Conservation (phyloP, 2,797 vertebrate species). For the Pseudomugil tenellus region DNA sequence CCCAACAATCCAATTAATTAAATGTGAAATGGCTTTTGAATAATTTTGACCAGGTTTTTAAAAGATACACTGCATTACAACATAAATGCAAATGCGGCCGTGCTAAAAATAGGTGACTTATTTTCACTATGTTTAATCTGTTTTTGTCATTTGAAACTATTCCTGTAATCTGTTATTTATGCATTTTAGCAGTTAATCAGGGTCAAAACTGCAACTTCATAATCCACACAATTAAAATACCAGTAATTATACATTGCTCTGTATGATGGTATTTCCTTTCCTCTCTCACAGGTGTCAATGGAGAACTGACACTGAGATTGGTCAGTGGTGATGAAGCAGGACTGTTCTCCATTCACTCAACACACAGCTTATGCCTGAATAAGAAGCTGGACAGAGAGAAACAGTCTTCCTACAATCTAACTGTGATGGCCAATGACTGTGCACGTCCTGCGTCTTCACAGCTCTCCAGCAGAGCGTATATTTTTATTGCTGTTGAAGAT, state of each 20-base stretch:
- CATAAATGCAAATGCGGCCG: no score
- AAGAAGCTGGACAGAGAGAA: conserved; percentile 78
- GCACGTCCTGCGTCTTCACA: conserved; percentile 54
- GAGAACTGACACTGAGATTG: conserved; percentile 66
- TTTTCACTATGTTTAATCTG: no score
- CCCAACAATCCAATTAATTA: no score
- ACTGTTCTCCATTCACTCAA: conserved; percentile 67
- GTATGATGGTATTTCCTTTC: conserved; percentile 1
- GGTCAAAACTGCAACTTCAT: no score
- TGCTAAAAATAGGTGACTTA: no score
- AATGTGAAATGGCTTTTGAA: no score
- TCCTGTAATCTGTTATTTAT: no score
- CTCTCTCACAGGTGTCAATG: conserved; percentile 71
- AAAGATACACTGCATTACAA: neutral
- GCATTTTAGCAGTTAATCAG: no score
- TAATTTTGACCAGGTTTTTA: neutral
- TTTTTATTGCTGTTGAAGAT: conserved; percentile 71
- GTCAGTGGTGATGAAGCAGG: conserved; percentile 63
- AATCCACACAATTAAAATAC: neutral
- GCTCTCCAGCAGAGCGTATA: conserved; percentile 69
- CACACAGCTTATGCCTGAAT: conserved; percentile 71
- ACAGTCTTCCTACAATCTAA: conserved; percentile 72
- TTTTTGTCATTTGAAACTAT: no score
- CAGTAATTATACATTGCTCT: neutral
- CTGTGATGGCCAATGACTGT: conserved; percentile 74